Evolutionary conservation across 2,113 vertebrate genomes (phyloP), one percentile per base, ranked within the genome.

Genomic region (Embiotoca jacksoni): DNA sequence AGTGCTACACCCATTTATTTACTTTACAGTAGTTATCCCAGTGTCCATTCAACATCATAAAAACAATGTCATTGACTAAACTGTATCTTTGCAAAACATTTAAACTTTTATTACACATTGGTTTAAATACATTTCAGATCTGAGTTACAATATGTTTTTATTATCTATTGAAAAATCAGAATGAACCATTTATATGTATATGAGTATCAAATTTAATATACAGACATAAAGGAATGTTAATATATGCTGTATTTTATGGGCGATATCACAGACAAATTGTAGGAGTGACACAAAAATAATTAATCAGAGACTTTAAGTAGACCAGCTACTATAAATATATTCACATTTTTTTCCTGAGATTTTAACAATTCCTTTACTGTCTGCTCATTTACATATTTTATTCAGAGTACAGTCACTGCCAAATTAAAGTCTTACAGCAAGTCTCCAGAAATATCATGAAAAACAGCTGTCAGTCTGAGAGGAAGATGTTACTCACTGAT

Each of bases 261-360:
- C 56, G 14, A 59, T 8, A 57, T 69, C 55, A 57, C 31, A 66
- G 32, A 44, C 33, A 47, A 16, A 11, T 52, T 13, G 13, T 35
- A 57, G 15, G 15, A 78, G 36, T 47, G 59, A 74, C 63, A 76
- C 35, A 74, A 31, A 75, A 23, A 7, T 31, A 8, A 41, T 4
- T 46, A 9, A 16, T 37, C 35, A 60, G 36, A 61, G 7, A 50
- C 31, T 55, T n/a, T 54, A 57, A 32, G 72, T 83, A 83, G 79
- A 82, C 75, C 79, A 76, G 82, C 82, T 82, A 76, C 73, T 58
- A 16, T 53, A 72, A 54, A 33, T 47, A 55, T 53, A 1, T 33
- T 61, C 2, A 67, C 56, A 46, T 55, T 15, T 56, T 67, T 47
- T 7, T 6, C 32, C 31, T 75, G 36, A 69, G 23, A 68, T 50